phyloP scores from a whole-genome alignment of 2,888 invertebrate species.

The Marronus borbonicus region DNA sequence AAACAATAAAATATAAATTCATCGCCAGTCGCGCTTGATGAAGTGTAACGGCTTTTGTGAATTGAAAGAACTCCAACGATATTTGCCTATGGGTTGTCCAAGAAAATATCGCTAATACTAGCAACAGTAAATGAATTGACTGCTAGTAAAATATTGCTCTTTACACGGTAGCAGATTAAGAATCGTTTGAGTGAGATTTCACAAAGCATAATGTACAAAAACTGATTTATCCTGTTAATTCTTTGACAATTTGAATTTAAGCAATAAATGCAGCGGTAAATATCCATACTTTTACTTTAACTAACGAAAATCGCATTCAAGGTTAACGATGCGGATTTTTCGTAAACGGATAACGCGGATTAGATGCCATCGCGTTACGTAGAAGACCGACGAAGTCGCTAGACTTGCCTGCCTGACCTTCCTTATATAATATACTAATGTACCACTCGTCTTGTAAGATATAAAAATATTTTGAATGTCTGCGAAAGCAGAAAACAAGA shows the following conservation, averaged over 20 bases:
- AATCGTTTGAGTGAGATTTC: no score
- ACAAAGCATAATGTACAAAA: no score
- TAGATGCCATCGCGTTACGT: not conserved
- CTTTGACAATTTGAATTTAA: no score
- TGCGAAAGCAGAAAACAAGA: not conserved
- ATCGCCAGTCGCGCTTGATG: constrained; percentile 23
- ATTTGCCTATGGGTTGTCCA: not conserved
- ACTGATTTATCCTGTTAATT: no score
- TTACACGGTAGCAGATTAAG: no score
- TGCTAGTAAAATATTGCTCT: no score
- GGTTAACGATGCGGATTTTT: constrained; percentile 5
- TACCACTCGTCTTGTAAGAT: not conserved
- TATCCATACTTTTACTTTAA: not conserved
- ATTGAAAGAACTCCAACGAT: not conserved
- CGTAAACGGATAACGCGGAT: not conserved
- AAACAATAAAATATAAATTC: constrained; percentile 3
- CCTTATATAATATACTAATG: constrained; percentile 3
- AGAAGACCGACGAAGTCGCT: not conserved
- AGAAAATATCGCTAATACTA: no score
- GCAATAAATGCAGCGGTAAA: no score
- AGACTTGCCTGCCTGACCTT: constrained; percentile 3
- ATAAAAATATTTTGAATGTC: not conserved
- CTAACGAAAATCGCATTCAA: not conserved
- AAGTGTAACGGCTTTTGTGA: constrained; percentile 16
- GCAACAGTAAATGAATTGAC: no score